A percentile compares a stretch with the other conserved stretches of the same genome.
Conservation (phyloP, 1,140 invertebrate genomes). For the Hormaphis cornu region DNA sequence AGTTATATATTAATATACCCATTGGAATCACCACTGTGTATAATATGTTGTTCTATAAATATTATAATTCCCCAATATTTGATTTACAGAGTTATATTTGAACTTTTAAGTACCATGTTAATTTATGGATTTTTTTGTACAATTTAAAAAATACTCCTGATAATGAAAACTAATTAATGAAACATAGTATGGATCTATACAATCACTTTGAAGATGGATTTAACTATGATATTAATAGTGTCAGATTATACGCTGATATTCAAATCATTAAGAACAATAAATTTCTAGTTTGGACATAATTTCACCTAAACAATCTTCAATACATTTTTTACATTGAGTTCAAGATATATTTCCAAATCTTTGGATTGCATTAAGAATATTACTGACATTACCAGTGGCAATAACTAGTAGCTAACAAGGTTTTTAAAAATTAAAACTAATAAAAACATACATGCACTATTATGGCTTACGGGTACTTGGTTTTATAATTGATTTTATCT, state of each 20-base stretch:
- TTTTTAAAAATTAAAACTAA: constrained; percentile 40
- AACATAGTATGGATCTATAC: background rate
- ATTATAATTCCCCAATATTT: too few species aligned
- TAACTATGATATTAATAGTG: background rate
- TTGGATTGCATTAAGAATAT: background rate
- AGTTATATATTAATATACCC: too few species aligned
- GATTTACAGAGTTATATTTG: too few species aligned
- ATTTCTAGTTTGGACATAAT: background rate
- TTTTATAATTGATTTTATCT: constrained; percentile 34
- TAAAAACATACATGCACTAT: constrained; percentile 41
- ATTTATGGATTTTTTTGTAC: background rate
- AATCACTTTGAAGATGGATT: background rate
- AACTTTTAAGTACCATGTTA: background rate
- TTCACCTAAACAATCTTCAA: background rate
- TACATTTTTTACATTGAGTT: background rate
- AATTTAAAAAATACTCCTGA: background rate
- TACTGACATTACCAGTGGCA: constrained; percentile 36
- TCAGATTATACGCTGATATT: background rate
- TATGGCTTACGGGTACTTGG: constrained; percentile 38
- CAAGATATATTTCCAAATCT: constrained; percentile 8
- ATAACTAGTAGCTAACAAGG: constrained; percentile 38
- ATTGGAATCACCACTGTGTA: too few species aligned
- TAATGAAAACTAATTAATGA: background rate
- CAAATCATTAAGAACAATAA: background rate
- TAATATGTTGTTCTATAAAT: too few species aligned